Conservation (phyloP, 2,797 vertebrate genomes). For the Sparus aurata region DNA sequence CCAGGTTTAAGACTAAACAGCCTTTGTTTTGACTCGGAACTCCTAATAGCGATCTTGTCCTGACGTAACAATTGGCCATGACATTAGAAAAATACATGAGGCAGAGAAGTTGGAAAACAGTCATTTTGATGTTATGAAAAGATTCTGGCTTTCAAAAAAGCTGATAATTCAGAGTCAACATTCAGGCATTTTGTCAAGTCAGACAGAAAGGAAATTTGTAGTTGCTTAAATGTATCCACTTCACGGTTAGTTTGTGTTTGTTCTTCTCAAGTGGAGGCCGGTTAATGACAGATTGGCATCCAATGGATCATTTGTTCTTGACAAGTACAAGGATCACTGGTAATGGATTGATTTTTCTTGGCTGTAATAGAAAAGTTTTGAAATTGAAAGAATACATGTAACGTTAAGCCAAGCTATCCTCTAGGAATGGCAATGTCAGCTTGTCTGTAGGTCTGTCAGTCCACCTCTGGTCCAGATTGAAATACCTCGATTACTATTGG, state of each 20-base stretch:
- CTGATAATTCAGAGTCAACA: slow-evolving; percentile 28
- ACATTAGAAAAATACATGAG: slow-evolving; percentile 44
- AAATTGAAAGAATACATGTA: slow-evolving; percentile 19
- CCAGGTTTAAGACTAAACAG: slow-evolving; percentile 29
- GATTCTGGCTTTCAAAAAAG: slow-evolving; percentile 26
- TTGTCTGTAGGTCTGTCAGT: neutral
- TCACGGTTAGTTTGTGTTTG: slow-evolving; percentile 43
- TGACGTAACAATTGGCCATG: slow-evolving; percentile 23
- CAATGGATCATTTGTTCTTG: slow-evolving; percentile 25
- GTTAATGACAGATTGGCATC: slow-evolving; percentile 32
- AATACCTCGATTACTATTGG: neutral
- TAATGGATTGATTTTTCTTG: slow-evolving; percentile 42
- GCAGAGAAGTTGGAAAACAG: slow-evolving; percentile 10
- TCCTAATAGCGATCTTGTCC: slow-evolving; percentile 31
- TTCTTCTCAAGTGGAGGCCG: slow-evolving; percentile 21
- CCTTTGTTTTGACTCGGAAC: slow-evolving; percentile 45
- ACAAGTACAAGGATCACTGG: slow-evolving; percentile 14
- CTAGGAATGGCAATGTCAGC: neutral
- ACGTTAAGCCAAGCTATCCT: neutral
- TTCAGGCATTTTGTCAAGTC: slow-evolving; percentile 20
- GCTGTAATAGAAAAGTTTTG: slow-evolving; percentile 11
- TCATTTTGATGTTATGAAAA: slow-evolving; percentile 16
- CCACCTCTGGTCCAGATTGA: neutral
- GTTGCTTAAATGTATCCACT: slow-evolving; percentile 37
- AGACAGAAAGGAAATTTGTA: slow-evolving; percentile 12